Percentiles rank a stretch among this genome's conserved stretches.
phyloP scores from a whole-genome alignment of 2,888 invertebrate species.

The Octonoba sinensis region DNA sequence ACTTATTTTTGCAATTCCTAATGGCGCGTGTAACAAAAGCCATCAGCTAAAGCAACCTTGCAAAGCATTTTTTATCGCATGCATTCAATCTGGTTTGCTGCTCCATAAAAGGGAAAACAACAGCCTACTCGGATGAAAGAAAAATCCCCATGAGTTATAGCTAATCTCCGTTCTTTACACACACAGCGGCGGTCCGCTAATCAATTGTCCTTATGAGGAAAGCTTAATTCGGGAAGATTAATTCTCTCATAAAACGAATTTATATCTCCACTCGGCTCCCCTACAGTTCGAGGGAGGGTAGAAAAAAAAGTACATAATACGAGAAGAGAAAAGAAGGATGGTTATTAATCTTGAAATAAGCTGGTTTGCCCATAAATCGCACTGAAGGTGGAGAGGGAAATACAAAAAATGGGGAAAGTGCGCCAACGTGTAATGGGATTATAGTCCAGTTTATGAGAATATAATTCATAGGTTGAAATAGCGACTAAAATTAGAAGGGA shows the following conservation, averaged over 20 bases:
- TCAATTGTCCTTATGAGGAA: constrained; percentile 46
- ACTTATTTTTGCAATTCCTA: no score
- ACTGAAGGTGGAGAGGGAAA: background rate
- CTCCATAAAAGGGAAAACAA: background rate
- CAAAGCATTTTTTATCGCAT: constrained; percentile 4
- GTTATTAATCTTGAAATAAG: constrained; percentile 49
- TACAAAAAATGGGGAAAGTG: constrained; percentile 12
- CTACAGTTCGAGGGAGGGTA: background rate
- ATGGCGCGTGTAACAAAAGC: no score
- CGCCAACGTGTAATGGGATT: constrained; percentile 26
- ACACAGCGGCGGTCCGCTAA: constrained; percentile 25
- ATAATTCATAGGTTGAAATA: constrained; percentile 16
- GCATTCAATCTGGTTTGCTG: background rate
- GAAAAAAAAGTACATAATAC: constrained; percentile 30
- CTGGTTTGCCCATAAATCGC: constrained; percentile 34
- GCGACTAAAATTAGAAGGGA: background rate
- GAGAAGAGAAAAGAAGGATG: background rate
- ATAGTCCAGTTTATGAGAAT: constrained; percentile 39
- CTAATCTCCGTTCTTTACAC: constrained; percentile 45
- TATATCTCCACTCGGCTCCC: constrained; percentile 20
- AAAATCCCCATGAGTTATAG: constrained; percentile 28
- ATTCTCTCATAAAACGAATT: constrained; percentile 53
- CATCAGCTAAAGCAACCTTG: no score
- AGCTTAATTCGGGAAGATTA: constrained; percentile 49
- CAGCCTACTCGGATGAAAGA: constrained; percentile 8